phyloP scores from a whole-genome alignment of 2,113 vertebrate species.

The Psephotus haematonotus region DNA sequence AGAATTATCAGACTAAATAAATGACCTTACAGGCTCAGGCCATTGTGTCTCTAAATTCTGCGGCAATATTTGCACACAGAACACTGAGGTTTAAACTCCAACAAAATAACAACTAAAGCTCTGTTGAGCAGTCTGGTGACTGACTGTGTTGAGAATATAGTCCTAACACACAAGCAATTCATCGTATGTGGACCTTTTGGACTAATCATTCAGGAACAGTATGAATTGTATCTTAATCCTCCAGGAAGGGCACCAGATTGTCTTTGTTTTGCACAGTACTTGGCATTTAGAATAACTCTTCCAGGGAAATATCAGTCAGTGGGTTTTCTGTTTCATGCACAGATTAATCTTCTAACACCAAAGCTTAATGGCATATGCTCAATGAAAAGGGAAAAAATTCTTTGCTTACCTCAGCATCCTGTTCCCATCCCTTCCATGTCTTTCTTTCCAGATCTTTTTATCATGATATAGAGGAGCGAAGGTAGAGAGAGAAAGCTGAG shows the following conservation, averaged over 20 bases:
- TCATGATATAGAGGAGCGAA: not conserved
- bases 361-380: conserved; percentile 15
- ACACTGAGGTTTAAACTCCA: not conserved
- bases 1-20: not conserved
- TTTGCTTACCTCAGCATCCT: not conserved
- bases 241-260: not conserved
- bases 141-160: not conserved
- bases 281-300: conserved; percentile 30
- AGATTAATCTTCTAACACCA: conserved; percentile 10
- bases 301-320: conserved; percentile 5
- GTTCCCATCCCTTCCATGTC: not conserved
- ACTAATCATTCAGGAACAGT: not conserved
- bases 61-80: not conserved
- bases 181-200: not conserved
- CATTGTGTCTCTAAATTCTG: not conserved
- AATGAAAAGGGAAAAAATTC: not conserved
- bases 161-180: not conserved
- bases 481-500: not conserved
- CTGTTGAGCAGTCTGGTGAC: not conserved
- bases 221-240: not conserved
- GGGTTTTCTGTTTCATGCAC: not conserved
- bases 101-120: not conserved
- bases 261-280: not conserved
- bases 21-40: not conserved
- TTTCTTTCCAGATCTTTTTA: not conserved